Evolutionary conservation across 37 sponge, comb jelly and placozoan species (phyloP), one percentile per base, ranked within the genome.

Genomic region (Axinella damicornis): DNA sequence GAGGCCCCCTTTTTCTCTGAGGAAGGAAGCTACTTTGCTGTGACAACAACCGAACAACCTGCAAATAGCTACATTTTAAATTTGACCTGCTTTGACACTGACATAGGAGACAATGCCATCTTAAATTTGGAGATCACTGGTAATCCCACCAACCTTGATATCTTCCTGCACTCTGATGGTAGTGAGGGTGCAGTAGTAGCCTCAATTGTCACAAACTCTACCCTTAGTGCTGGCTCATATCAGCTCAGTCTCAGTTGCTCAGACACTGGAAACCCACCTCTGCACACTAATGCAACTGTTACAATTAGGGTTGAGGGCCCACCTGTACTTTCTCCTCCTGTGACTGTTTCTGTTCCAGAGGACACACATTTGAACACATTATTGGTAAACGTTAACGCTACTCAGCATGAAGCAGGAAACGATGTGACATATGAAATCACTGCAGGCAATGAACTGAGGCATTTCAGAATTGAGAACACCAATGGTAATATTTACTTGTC

Each of bases 61-160:
- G 31, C 21, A 18, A 56, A 56, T 13, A 27, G 31, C 33, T 52
- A 11, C 1, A 53, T 92, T 22, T 21, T 87, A 13, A 15, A 60
- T 4, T 41, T 92, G 0, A 32, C 39, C 34, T 92, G 92, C 62
- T 73, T 46, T 65, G 92, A 87, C 71, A 77, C 55, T 33, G 88
- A 87, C 56, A 35, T 72, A 46, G 76, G 70, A 9, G 19, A 18
- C 24, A 79, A 83, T 79, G 76, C 65, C 25, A 2, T 24, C 5
- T 73, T 89, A 0, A 57, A 15, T 53, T 12, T 79, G 0, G 19
- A 40, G 21, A 41, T 67, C 18, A 1, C 33, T 53, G 5, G 16
- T 30, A 21, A 18, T 28, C 56, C 69, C 22, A 2, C 55, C 27
- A 68, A 28, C 17, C 21, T 79, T 19, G 34, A 35, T 20, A 20